Base-by-base conservation (phyloP, 2,113 vertebrate genomes). In the Caretta caretta region DNA sequence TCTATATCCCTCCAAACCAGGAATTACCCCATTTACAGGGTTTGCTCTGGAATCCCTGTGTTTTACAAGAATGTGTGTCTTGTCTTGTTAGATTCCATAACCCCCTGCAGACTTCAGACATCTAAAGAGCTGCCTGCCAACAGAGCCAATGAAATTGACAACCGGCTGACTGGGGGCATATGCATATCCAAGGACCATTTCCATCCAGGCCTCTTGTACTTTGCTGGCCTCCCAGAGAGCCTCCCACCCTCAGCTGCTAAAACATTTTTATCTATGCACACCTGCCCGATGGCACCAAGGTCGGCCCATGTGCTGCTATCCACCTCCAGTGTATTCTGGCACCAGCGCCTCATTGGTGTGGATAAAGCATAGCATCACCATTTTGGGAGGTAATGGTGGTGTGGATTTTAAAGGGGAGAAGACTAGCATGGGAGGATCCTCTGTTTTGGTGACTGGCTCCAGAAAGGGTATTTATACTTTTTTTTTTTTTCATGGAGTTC, bases 321-420 rank as follows among this genome's bases (percentile, higher is more conserved):
- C 16, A 20, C 35, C 65, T 69, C 17, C 17, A 69, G 8, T 69
- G 13, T n/a, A 51, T 19, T 9, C 17, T 31, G 20, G 42, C 1
- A 1, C 42, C n/a, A 0, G 1, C 2, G 14, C 29, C 29, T 46
- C 38, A 13, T 35, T 16, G 14, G 38, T 72, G 8, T 51, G 2
- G 1, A n/a, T 38, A 16, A 75, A 4, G 19, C 31, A 5, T 1
- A 1, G 19, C 1, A 0, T n/a, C 54, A 35, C 16, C 12, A 7
- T 17, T 54, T 79, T 79, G 75, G 24, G 42, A 76, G 24, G 24
- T 46, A 76, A 48, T 27, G 14, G 22, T 76, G 11, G 22, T 42
- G 42, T 46, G 75, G 22, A 76, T 46, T 76, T 76, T 27, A 27
- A 46, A 27, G 14, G 22, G 20, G 59, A 69, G 65, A 38, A 69